Base-by-base conservation (phyloP, 23 tunicate genomes). In the Ascidia mentula region DNA sequence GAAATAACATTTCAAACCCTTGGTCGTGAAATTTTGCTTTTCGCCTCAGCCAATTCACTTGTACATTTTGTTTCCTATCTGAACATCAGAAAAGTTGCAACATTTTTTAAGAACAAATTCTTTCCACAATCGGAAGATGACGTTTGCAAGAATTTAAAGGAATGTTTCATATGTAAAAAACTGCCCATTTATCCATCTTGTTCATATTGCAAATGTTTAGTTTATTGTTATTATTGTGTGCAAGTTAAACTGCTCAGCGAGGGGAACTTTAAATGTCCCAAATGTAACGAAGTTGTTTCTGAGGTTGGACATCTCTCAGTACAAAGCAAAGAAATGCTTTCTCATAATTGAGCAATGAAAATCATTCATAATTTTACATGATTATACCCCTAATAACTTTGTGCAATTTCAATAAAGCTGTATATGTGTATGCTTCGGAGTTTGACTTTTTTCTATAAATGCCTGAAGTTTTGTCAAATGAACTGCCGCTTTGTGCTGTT, bases 1-100 rank as follows among this genome's bases (percentile, higher is more conserved):
- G 65, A 53, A 53, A 53, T 53, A 53, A 53, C 65, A 20, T 53
- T 53, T 53, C 65, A 53, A 28, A 53, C 65, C 2, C 65, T 53
- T 9, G 65, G 65, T 20, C 65, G 65, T 53, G 65, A 53, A 53
- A 53, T 53, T 9, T 53, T 53, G 13, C 22, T 53, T 26, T 53
- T 20, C 24, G 65, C 65, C 24, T 26, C 65, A 5, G 65, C 65
- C 22, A 53, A 53, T 53, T 53, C 65, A 20, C 65, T 53, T 28
- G 65, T 53, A 20, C 65, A 53, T 9, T 53, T 53, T 53, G 24
- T 53, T 28, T 53, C 65, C 1, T 53, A 20, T 53, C 65, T 53
- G 24, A 53, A 53, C 24, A 28, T 53, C 1, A 6, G 65, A 53
- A 53, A 53, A 53, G 65, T 53, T 53, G 65, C 24, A 53, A 53